Evolutionary conservation across 2,113 vertebrate species (phyloP).

Genomic region (Orycteropus afer): DNA sequence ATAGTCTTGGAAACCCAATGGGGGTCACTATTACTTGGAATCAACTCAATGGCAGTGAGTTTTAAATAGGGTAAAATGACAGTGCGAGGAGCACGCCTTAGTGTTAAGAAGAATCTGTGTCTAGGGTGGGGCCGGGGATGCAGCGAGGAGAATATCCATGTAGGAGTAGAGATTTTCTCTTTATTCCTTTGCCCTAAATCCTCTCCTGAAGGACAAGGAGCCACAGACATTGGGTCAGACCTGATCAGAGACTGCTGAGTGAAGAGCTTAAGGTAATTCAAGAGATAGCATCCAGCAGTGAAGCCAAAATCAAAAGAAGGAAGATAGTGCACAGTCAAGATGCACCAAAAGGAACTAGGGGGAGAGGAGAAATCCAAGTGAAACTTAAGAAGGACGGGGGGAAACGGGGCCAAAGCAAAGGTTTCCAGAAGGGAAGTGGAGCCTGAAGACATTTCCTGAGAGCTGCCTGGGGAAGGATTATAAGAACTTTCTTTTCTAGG

Average conservation of each 20-base stretch:
- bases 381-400: not conserved
- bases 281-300: not conserved
- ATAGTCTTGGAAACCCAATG: too few species aligned
- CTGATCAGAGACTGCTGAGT: not conserved
- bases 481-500: slow-evolving; percentile 9
- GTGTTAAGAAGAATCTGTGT: not conserved
- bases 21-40: too few species aligned
- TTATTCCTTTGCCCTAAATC: not conserved
- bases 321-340: not conserved
- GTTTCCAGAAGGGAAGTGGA: not conserved
- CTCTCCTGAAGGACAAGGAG: not conserved
- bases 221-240: not conserved
- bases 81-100: not conserved
- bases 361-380: slow-evolving; percentile 10
- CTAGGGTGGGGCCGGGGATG: not conserved
- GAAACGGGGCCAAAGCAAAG: not conserved
- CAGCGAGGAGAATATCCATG: not conserved
- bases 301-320: not conserved
- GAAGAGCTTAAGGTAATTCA: not conserved
- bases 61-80: not conserved
- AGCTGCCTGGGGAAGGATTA: not conserved
- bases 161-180: not conserved
- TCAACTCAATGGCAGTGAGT: too few species aligned
- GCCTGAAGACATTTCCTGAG: not conserved
- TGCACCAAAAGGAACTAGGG: not conserved